Evolutionary conservation across 2,888 invertebrate species (phyloP), one percentile per base, ranked within the genome.

Genomic region (Isoperla grammatica): DNA sequence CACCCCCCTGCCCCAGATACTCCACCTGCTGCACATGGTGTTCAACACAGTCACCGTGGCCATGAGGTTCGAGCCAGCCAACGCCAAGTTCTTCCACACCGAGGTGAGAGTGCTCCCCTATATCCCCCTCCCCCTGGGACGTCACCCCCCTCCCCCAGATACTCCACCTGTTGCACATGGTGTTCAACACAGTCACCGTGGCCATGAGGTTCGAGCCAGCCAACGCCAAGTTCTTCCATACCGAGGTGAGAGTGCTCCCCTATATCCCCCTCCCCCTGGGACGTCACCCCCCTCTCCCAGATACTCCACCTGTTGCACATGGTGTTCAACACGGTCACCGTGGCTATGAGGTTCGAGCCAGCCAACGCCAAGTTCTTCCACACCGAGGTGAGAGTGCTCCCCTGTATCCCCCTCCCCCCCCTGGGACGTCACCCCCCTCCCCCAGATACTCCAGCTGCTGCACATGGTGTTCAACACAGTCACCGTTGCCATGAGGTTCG

Each of bases 161-260:
- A 67, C 76, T 95, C 58, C 81, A 86, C 54, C 75, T 96, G 59
- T 78, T 96, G 60, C 87, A 90, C 70, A 86, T 92, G 59, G 93
- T 96, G 9, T 96, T 97, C 75, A 92, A 93, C 71, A 95, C 95
- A 0, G 84, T 99, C 66, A 92, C 94, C 62, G 93, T 96, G 0
- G 96, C 97, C 1, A 98, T 99, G 98, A 81, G 99, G 67, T 99
- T 96, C 73, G 99, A 99, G 74, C 98, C 99, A 1, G 97, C 97
- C 0, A 99, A 99, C 75, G 98, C 98, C 0, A 95, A 95, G 74
- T 95, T 95, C 78, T 99, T 99, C 78, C 88, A 95, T 71, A 89
- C 93, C 65, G 98, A 99, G 82, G 90, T 89, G 69, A 71, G 71
- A 37, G n/a, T n/a, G n/a, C n/a, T n/a, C n/a, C n/a, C n/a, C n/a